Evolutionary conservation across 1,140 invertebrate species (phyloP).

Genomic region (Araneus ventricosus): DNA sequence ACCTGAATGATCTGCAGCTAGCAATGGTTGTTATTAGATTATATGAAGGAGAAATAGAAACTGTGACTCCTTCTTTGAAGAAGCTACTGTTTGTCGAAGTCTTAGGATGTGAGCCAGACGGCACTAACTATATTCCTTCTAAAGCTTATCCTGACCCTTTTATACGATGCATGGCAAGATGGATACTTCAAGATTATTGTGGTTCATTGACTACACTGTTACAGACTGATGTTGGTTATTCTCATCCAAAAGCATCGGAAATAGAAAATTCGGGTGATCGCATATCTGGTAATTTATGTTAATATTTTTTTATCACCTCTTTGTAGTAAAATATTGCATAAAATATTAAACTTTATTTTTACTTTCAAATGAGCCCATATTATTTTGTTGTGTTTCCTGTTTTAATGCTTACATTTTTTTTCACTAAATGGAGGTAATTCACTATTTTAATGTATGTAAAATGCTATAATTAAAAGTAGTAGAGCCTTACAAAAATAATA

Average conservation of each 20-base stretch:
- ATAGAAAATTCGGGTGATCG: slow-evolving; percentile 79
- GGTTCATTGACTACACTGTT: slow-evolving; percentile 93
- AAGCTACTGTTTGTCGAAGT: slow-evolving; percentile 89
- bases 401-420: no score
- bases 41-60: slow-evolving; percentile 90
- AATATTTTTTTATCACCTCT: background rate
- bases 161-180: slow-evolving; percentile 97
- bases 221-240: slow-evolving; percentile 88
- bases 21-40: slow-evolving; percentile 96
- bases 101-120: slow-evolving; percentile 79
- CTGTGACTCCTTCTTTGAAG: slow-evolving; percentile 86
- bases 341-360: no score
- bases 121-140: slow-evolving; percentile 85
- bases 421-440: no score
- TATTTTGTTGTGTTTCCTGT: no score
- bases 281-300: slow-evolving; percentile 58
- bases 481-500: no score
- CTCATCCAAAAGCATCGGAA: slow-evolving; percentile 88
- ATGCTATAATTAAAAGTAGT: no score
- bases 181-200: slow-evolving; percentile 96
- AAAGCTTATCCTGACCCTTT: slow-evolving; percentile 96
- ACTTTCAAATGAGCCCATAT: no score
- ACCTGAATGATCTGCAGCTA: slow-evolving; percentile 96
- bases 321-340: background rate
- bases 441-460: no score